Percentiles rank a stretch among this genome's conserved stretches.
Evolutionary conservation across 2,888 invertebrate species (phyloP).

Genomic region (Bursaphelenchus okinawaensis): DNA sequence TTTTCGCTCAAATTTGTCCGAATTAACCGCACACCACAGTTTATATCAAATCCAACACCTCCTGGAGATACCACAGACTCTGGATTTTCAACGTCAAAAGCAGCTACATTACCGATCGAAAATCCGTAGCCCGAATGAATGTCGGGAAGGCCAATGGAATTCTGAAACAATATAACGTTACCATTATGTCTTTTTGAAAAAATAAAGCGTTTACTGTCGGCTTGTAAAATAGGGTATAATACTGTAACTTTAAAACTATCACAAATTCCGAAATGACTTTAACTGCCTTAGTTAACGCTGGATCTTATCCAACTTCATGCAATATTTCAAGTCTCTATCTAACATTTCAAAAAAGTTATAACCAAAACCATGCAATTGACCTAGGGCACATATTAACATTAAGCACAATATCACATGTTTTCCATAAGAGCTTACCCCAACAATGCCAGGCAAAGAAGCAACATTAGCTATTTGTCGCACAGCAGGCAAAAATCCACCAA

Average conservation of each 20-base stretch:
- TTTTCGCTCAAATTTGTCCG: slow-evolving; percentile 88
- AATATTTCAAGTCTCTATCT: background rate
- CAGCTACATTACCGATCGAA: slow-evolving; percentile 99
- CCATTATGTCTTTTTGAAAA: too few species aligned
- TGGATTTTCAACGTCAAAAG: slow-evolving; percentile 88
- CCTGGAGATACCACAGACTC: slow-evolving; percentile 91
- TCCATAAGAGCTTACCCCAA: slow-evolving; percentile 70
- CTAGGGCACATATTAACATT: too few species aligned
- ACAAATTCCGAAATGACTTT: too few species aligned
- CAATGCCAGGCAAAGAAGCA: slow-evolving; percentile 93
- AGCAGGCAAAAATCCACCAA: slow-evolving; percentile 94
- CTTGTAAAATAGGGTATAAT: too few species aligned
- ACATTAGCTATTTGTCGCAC: slow-evolving; percentile 99
- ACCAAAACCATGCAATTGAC: too few species aligned
- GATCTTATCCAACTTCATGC: too few species aligned
- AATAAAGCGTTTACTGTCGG: too few species aligned
- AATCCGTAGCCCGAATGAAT: slow-evolving; percentile 80
- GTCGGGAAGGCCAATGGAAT: slow-evolving; percentile 49
- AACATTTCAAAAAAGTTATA: background rate
- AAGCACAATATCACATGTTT: too few species aligned
- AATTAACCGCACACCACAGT: slow-evolving; percentile 90
- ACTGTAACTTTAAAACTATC: slow-evolving; percentile 32
- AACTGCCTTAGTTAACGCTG: too few species aligned
- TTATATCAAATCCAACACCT: slow-evolving; percentile 98
- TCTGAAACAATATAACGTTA: slow-evolving; percentile 19